Conservation (phyloP, 2,888 invertebrate species). For the Fabriciana adippe region DNA sequence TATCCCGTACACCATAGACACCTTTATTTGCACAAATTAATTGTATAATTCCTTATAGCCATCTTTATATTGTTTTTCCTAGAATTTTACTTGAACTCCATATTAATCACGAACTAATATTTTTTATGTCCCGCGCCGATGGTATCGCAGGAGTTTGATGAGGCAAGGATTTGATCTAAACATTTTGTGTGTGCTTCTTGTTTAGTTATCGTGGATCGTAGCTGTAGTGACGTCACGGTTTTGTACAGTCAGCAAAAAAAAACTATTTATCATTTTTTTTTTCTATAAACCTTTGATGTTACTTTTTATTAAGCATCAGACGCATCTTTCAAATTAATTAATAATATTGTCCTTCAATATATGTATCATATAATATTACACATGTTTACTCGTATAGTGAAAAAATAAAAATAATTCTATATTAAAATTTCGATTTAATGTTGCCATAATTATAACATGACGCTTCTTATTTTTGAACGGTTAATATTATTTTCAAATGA, state of each 20-base stretch:
- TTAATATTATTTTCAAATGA: no score
- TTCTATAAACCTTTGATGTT: neutral
- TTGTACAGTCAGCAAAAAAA: conserved; percentile 23
- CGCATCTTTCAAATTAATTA: no score
- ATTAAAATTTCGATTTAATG: neutral
- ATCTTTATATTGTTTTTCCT: neutral
- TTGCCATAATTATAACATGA: no score
- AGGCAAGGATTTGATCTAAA: conserved; percentile 45
- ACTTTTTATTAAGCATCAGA: no score
- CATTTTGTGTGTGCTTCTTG: conserved; percentile 47
- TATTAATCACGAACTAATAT: conserved; percentile 58
- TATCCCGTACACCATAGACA: no score
- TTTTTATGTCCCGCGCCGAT: conserved; percentile 61
- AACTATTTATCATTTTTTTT: neutral
- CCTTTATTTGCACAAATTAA: neutral
- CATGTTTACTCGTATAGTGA: neutral
- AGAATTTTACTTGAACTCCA: neutral
- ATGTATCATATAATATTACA: no score
- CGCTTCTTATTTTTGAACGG: no score
- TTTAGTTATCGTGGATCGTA: conserved; percentile 31
- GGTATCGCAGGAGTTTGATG: conserved; percentile 84
- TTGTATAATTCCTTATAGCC: neutral
- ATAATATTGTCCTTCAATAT: no score
- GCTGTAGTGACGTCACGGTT: conserved; percentile 27
- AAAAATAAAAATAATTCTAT: neutral